Evolutionary conservation across 2,888 invertebrate genomes (phyloP).

Genomic region (Hemistola chrysoprasaria): DNA sequence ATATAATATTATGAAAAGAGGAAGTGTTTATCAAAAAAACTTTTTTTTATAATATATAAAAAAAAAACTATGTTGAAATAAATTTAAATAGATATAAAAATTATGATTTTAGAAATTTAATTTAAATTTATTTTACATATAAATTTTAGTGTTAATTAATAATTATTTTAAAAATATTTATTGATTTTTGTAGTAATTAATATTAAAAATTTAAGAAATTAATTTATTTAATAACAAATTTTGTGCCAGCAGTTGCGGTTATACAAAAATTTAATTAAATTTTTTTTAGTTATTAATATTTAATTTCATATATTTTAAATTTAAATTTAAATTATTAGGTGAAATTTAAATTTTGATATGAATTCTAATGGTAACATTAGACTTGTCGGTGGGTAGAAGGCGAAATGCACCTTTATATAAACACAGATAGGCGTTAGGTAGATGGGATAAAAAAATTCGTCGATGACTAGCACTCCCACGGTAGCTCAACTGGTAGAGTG

Average conservation of each 20-base stretch:
- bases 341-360: constrained; percentile 81
- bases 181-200: constrained; percentile 61
- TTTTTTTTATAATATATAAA: too few relatives aligned
- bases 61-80: constrained; percentile 56
- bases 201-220: constrained; percentile 83
- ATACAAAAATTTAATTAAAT: constrained; percentile 83
- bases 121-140: constrained; percentile 80
- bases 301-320: constrained; percentile 48
- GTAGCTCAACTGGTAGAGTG: too few relatives aligned
- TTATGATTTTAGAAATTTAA: constrained; percentile 74
- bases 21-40: too few relatives aligned
- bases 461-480: too few relatives aligned
- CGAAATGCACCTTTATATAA: too few relatives aligned
- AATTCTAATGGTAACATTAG: too few relatives aligned
- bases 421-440: too few relatives aligned
- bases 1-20: too few relatives aligned
- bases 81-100: constrained; percentile 58
- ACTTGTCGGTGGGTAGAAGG: too few relatives aligned
- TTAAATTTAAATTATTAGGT: constrained; percentile 76
- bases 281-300: constrained; percentile 71
- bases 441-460: too few relatives aligned
- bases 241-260: constrained; percentile 89
- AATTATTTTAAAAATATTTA: constrained; percentile 66
- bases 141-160: constrained; percentile 70
- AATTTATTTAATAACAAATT: constrained; percentile 84